Evolutionary conservation across 2,113 vertebrate species (phyloP), one percentile per base, ranked within the genome.

Genomic region (Dermatemys mawii): DNA sequence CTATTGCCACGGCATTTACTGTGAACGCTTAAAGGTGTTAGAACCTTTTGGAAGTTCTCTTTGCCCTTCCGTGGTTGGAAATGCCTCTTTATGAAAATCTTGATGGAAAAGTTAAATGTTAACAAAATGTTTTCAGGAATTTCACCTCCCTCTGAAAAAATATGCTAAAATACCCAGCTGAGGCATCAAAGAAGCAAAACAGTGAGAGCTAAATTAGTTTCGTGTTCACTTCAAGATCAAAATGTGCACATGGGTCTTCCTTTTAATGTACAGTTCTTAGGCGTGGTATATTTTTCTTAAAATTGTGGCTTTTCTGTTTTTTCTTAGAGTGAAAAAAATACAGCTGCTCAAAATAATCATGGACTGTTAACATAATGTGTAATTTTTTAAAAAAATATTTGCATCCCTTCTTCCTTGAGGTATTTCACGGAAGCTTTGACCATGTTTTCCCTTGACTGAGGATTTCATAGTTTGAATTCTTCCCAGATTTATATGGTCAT

Each of bases 361-460:
- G 81, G 57, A 60, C 48, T 79, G 27, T 46, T 88, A 90, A 29
- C 13, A 86, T 90, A 93, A 53, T 73, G 2, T 22, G 13, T 46
- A 79, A 26, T 60, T 76, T 97, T 79, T 89, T 84, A 92, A 88
- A 63, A 67, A 82, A 27, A 86, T 83, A 22, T 14, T 81, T 89
- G 79, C 93, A 78, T 93, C 44, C 76, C 70, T 86, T 87, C 90
- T 94, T 84, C 88, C 48, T 90, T 22, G 1, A 93, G 80, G 51
- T 93, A 89, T 96, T 98, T 97, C 93, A 90, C 94, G 87, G 90
- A 84, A 60, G 85, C 93, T 92, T 94, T 55, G 86, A 57, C 79
- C 55, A 24, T 88, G 73, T 60, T 95, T 98, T 97, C 84, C 94
- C 60, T 89, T 78, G 46, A 83, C 70, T 87, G 86, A 70, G 93